These are phyloP conservation scores for Drosophila novamexicana DNA, from an alignment of 1,140 invertebrate species.

Conservation along the genomic window DNA sequence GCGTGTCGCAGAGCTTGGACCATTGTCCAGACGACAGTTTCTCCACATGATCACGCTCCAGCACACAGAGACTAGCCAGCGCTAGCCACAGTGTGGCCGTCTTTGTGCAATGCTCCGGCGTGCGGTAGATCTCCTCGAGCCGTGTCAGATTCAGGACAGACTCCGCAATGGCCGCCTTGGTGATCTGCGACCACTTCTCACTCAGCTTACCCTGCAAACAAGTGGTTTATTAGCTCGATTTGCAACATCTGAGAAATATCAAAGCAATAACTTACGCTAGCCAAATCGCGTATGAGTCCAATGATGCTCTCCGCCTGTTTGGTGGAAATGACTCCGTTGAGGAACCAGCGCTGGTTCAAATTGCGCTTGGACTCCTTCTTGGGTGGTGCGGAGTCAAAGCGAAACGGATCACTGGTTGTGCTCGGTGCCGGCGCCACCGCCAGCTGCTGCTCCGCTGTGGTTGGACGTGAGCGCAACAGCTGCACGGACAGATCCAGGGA, in stretches of 20 bases:
- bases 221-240: background rate
- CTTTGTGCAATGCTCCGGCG: conserved; percentile 90
- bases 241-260: too few relatives aligned
- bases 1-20: conserved; percentile 85
- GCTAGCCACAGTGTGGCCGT: conserved; percentile 96
- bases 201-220: conserved; percentile 92
- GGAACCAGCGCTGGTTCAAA: conserved; percentile 90
- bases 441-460: conserved; percentile 33
- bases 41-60: conserved; percentile 96
- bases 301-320: conserved; percentile 95
- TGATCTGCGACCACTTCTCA: conserved; percentile 93
- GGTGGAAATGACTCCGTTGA: conserved; percentile 91
- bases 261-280: conserved; percentile 88
- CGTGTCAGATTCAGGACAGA: conserved; percentile 94
- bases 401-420: conserved; percentile 58
- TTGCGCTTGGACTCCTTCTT: conserved; percentile 68
- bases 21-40: conserved; percentile 90
- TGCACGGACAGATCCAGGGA: conserved; percentile 81
- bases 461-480: conserved; percentile 49
- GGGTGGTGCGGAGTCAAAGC: conserved; percentile 53
- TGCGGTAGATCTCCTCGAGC: conserved; percentile 90
- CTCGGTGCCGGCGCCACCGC: conserved; percentile 2
- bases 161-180: conserved; percentile 95
- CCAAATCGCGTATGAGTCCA: conserved; percentile 95
- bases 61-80: conserved; percentile 95